Base-by-base conservation (phyloP, 2,888 invertebrate species). In the Trilocha varians region DNA sequence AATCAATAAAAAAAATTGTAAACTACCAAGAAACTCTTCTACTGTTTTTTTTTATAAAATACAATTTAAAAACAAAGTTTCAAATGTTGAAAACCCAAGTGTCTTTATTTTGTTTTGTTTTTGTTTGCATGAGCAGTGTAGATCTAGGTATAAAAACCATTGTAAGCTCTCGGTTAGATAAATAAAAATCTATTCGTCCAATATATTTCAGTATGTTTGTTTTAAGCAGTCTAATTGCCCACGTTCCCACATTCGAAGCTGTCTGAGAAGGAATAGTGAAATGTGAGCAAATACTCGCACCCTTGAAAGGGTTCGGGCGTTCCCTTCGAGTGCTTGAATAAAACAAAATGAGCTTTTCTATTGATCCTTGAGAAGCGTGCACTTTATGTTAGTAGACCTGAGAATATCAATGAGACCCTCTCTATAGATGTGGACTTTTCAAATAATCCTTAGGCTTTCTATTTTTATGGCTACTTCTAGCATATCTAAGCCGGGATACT, bases 341-440 rank as follows among this genome's bases (percentile, higher is more conserved):
- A 75, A 78, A 78, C 76, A 71, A 76, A 79, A 79, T 76, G 78
- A 77, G 75, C 64, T 71, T 68, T 69, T 62, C 65, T 70, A 71
- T 75, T 70, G 70, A 72, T 76, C 70, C 68, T 51, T 56, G 59
- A 55, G 60, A 49, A 67, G 59, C 62, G 64, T 73, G 70, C 71
- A 70, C 62, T 70, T 70, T 68, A 66, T 68, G 60, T 65, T 60
- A 61, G 57, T 53, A 59, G 64, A 65, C 58, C 59, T 65, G 51
- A 42, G 65, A 65, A 65, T 68, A 68, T 62, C 59, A 63, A 70
- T 58, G 57, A 59, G 57, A 46, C 25, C 39, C 32, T 32, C 13
- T 42, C 40, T 53, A 36, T 41, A 42, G 25, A 4, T 11, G 25
- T 25, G 5, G 25, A 25, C 11, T 25, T 9, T 25, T n/a, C n/a